Percentiles rank a stretch among this genome's conserved stretches.
phyloP scores from a whole-genome alignment of 2,113 vertebrate species.

The Pelvicachromis taeniatus region DNA sequence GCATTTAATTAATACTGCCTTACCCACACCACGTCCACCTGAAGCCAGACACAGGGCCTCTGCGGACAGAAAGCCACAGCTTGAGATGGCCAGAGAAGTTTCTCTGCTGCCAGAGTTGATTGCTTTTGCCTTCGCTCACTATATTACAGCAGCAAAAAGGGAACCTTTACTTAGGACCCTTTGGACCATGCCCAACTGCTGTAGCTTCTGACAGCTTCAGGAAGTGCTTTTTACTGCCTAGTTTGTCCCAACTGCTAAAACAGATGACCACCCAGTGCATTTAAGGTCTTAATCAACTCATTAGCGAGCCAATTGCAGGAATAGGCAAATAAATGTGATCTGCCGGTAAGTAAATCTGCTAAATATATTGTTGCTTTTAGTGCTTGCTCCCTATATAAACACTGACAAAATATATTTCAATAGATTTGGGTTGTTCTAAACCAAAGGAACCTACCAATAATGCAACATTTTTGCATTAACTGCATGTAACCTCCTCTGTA shows the following conservation, averaged over 20 bases:
- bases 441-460: not conserved
- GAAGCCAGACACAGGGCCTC: not conserved
- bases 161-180: constrained; percentile 41
- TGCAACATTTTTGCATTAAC: not conserved
- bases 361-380: constrained; percentile 38
- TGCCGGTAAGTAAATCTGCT: constrained; percentile 14
- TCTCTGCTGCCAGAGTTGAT: constrained; percentile 37
- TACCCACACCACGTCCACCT: not conserved
- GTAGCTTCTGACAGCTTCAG: constrained; percentile 45
- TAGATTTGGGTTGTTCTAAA: not conserved
- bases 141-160: constrained; percentile 25
- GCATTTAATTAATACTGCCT: constrained; percentile 64
- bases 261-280: constrained; percentile 7
- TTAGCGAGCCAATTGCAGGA: constrained; percentile 59
- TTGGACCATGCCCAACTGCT: constrained; percentile 21
- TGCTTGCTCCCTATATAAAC: not conserved
- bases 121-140: constrained; percentile 38
- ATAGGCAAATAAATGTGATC: constrained; percentile 19
- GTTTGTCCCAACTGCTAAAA: constrained; percentile 7
- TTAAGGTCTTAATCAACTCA: constrained; percentile 47
- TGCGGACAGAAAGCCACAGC: not conserved
- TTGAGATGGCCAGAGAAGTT: constrained; percentile 2
- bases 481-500: not conserved
- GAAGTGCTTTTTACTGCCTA: constrained; percentile 24
- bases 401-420: not conserved